Evolutionary conservation across 1,140 invertebrate species (phyloP), one percentile per base, ranked within the genome.

Genomic region (Leptonema lineaticorne): DNA sequence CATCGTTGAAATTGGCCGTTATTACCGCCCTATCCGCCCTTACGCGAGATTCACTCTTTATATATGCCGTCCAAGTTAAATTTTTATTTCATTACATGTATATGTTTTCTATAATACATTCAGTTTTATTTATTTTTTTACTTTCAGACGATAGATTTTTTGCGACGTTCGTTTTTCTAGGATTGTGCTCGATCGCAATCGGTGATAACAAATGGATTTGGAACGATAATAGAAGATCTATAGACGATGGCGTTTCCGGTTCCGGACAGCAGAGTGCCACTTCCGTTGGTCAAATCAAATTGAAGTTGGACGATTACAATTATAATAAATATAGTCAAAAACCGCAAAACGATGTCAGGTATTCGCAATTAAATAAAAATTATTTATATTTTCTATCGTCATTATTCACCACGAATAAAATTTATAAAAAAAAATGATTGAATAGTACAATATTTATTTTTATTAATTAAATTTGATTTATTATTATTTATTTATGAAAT

Each of bases 131-230:
- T 63, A 3, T 50, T 8, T 41, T 37, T 27, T 64, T 18, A 46
- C 26, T 30, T 2, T 28, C 26, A 30, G 45, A n/a, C n/a, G n/a
- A 9, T 64, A n/a, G 30, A 29, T 57, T 41, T 18, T 6, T 45
- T 8, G 16, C 27, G 24, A 24, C 24, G 2, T 8, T 45, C 1
- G 14, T 45, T 4, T 7, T 46, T 7, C 7, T 48, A 24, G 24
- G 24, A 1, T 11, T 63, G 7, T 63, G 11, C 18, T 63, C 60
- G 6, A 48, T 27, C 8, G 30, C 24, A 9, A n/a, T n/a, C 7
- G 64, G 41, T 37, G 71, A 69, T 37, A 67, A 69, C 24, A 72
- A 72, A 27, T 72, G 71, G 71, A 60, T 69, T 8, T 72, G 71
- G 71, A 65, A 65, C 56, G 63, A 72, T 37, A 72, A 68, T 29